Percentiles rank a stretch among this genome's conserved stretches.
phyloP scores from a whole-genome alignment of 2,888 invertebrate species.

The Drosophila aldrichi region DNA sequence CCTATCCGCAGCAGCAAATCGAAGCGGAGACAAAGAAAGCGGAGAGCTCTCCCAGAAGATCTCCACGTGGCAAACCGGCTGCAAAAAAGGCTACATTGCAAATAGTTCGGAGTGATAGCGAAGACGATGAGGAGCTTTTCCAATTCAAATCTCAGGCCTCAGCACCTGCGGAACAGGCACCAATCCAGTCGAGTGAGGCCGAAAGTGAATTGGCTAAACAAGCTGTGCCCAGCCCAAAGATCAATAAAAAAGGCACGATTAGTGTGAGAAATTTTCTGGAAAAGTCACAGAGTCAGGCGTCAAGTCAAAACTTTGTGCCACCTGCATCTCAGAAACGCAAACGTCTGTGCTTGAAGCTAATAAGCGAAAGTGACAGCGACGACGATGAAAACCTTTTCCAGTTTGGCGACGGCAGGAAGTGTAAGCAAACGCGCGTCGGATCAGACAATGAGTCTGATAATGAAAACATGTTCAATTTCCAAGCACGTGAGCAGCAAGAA shows the following conservation, averaged over 20 bases:
- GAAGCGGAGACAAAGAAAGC: neutral
- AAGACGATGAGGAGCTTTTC: constrained; percentile 42
- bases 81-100: constrained; percentile 7
- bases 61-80: constrained; percentile 12
- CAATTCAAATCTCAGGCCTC: constrained; percentile 41
- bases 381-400: constrained; percentile 79
- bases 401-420: constrained; percentile 65
- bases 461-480: constrained; percentile 66
- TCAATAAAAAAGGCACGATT: constrained; percentile 17
- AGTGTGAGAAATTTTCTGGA: constrained; percentile 67
- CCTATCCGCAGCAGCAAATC: constrained; percentile 6
- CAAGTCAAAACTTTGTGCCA: constrained; percentile 19
- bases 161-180: neutral
- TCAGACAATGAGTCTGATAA: constrained; percentile 35
- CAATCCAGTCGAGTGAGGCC: neutral
- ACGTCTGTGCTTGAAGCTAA: constrained; percentile 68
- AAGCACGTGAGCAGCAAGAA: constrained; percentile 9
- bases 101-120: constrained; percentile 19
- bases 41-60: constrained; percentile 3
- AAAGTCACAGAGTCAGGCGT: constrained; percentile 59
- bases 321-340: constrained; percentile 51
- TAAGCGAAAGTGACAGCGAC: constrained; percentile 78
- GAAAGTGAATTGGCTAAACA: constrained; percentile 13
- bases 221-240: constrained; percentile 11
- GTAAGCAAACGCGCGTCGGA: constrained; percentile 8